Evolutionary conservation across 2,888 invertebrate genomes (phyloP).

Genomic region (Reticulitermes lucifugus): DNA sequence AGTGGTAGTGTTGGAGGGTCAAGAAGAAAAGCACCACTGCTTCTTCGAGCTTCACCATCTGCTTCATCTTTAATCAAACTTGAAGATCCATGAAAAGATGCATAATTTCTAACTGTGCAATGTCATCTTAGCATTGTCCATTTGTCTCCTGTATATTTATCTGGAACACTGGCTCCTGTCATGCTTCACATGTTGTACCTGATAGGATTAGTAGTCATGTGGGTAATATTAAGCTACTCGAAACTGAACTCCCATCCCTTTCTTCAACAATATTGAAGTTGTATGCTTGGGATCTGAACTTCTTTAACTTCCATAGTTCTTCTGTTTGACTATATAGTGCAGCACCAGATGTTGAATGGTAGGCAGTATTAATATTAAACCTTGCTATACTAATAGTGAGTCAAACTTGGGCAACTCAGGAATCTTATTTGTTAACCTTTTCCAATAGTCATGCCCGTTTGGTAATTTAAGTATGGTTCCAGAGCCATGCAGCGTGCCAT

Average conservation of each 20-base stretch:
- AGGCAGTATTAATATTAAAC: constrained; percentile 3
- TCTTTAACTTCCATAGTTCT: neutral
- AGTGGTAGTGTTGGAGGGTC: constrained; percentile 9
- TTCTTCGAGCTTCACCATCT: constrained; percentile 47
- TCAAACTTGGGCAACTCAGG: too few species aligned
- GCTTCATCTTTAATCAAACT: constrained; percentile 52
- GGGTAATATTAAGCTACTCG: neutral
- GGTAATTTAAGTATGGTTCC: neutral
- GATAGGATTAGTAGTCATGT: neutral
- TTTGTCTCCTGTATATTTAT: constrained; percentile 19
- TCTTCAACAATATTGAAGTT: too few species aligned
- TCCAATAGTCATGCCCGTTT: too few species aligned
- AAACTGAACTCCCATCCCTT: too few species aligned
- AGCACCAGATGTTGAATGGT: neutral
- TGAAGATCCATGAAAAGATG: constrained; percentile 45
- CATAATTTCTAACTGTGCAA: neutral
- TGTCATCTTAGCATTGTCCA: constrained; percentile 16
- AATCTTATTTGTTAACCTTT: too few species aligned
- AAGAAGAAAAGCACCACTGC: constrained; percentile 49
- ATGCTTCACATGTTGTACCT: constrained; percentile 25
- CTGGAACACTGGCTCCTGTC: neutral
- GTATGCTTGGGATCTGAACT: neutral
- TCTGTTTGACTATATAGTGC: neutral
- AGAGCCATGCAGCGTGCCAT: too few species aligned
- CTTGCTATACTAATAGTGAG: too few species aligned